Conservation (phyloP, 2,113 vertebrate genomes). For the Epinephelus moara region DNA sequence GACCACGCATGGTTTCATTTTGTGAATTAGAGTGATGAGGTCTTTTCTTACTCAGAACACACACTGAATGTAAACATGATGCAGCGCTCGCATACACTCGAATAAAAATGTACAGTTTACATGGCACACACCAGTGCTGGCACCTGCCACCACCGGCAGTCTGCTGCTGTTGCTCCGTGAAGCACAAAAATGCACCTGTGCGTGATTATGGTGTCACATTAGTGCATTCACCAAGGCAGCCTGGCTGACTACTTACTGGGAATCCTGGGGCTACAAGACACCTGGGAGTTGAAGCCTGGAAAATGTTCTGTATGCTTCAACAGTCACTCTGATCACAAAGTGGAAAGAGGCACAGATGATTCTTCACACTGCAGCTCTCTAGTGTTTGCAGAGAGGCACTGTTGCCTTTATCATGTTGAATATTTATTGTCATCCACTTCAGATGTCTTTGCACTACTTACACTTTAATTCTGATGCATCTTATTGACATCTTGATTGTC, state of each 20-base stretch:
- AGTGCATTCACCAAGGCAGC: slow-evolving; percentile 70
- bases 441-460: background rate
- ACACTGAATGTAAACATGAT: slow-evolving; percentile 17
- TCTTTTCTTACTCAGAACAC: slow-evolving; percentile 8
- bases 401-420: slow-evolving; percentile 4
- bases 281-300: slow-evolving; percentile 72
- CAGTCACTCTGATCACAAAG: slow-evolving; percentile 68
- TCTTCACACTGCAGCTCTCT: slow-evolving; percentile 47
- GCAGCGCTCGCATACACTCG: background rate
- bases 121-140: slow-evolving; percentile 12
- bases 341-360: slow-evolving; percentile 72
- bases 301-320: slow-evolving; percentile 72
- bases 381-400: slow-evolving; percentile 37
- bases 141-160: slow-evolving; percentile 58
- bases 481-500: background rate
- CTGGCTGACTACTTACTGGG: slow-evolving; percentile 62
- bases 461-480: background rate
- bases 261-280: slow-evolving; percentile 73
- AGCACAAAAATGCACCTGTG: slow-evolving; percentile 74
- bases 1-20: background rate
- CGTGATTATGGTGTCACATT: slow-evolving; percentile 78
- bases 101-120: slow-evolving; percentile 36
- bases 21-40: slow-evolving; percentile 23
- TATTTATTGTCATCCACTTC: background rate
- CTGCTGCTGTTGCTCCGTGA: slow-evolving; percentile 52